A percentile compares a stretch with the other conserved stretches of the same genome.
Evolutionary conservation across 2,888 invertebrate species (phyloP).

Genomic region (Rugalucina vietnamica): DNA sequence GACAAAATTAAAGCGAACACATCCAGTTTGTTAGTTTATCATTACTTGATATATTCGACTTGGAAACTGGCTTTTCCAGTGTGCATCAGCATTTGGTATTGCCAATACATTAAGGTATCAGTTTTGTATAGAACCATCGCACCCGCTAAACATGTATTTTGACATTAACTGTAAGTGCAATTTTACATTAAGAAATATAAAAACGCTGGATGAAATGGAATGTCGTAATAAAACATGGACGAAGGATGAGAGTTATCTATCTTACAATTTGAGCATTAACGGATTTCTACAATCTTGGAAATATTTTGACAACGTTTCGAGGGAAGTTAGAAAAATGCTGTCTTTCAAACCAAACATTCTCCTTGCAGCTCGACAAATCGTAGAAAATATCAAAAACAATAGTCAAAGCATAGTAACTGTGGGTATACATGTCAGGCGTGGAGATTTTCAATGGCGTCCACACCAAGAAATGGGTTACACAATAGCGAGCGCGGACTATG

Average conservation of each 20-base stretch:
- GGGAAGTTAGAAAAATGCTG: neutral
- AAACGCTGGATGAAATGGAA: neutral
- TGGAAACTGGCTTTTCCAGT: neutral
- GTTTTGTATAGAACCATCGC: neutral
- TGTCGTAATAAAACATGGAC: neutral
- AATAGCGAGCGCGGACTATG: neutral
- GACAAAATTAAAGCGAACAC: too few species aligned
- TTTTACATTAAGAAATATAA: neutral
- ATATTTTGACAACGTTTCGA: neutral
- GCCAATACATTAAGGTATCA: neutral
- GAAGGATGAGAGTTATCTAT: neutral
- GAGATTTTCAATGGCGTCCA: neutral
- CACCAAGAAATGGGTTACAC: neutral
- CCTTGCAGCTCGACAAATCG: neutral
- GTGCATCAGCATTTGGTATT: neutral
- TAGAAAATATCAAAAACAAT: neutral
- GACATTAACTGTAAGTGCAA: neutral
- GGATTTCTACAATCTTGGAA: neutral
- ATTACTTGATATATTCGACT: too few species aligned
- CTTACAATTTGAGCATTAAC: neutral
- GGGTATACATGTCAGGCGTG: neutral
- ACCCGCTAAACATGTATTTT: neutral
- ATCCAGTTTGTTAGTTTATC: too few species aligned
- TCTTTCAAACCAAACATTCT: neutral
- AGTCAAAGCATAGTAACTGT: neutral